Base-by-base conservation (phyloP, 2,888 invertebrate genomes). In the Euphydryas editha region DNA sequence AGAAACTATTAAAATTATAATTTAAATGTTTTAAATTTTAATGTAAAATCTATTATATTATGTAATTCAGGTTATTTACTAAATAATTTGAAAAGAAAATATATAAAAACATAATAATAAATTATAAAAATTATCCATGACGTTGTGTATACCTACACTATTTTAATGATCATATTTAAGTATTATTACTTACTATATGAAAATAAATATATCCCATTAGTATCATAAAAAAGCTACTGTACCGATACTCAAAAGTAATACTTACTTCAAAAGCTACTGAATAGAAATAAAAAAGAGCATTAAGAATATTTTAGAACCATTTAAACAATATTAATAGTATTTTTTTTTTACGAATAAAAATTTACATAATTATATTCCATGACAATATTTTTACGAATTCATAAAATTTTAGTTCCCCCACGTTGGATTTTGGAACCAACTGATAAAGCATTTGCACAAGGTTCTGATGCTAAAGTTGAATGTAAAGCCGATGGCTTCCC, bases 401-500 rank as follows among this genome's bases (percentile, higher is more conserved):
- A 72, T 80, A 71, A 82, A 71, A 79, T 94, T 95, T 93, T 95
- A 98, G 98, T 98, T 82, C 98, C 98, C 80, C 98, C 98, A 72
- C 97, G 98, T 89, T 98, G 98, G 98, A 98, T 98, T 89, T 93
- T 98, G 81, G 98, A 98, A 90, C 98, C 98, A 63, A 97, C 97
- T 82, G 98, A 98, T 87, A 97, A 98, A 93, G 98, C 98, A 80
- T 98, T 98, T 92, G 98, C 98, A 75, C 98, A 98, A 93, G 98
- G 98, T 75, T 97, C 97, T 76, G 97, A 98, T 88, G 98, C 98
- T 76, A 96, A 97, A 85, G 97, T 98, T 80, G 98, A 98, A 94
- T 98, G 98, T 91, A 98, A 98, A 94, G 97, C 98, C 86, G 98
- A 98, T 93, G 98, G 98, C 79, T 98, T 98, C 93, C 98, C 98